phyloP scores from a whole-genome alignment of 2,888 invertebrate genomes.

The Tolmerus cingulatus region DNA sequence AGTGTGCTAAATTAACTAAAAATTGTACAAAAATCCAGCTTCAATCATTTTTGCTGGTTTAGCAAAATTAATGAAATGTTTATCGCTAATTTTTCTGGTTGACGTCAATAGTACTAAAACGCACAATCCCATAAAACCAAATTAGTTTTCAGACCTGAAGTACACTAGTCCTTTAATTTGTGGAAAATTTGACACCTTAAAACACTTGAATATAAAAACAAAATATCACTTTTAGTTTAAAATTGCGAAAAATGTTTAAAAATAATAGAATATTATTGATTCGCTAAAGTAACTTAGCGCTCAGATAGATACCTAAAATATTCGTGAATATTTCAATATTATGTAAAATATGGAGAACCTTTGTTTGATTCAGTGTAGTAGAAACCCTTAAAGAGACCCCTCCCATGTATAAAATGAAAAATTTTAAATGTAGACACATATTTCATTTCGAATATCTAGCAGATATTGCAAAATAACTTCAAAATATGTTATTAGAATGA shows the following conservation, averaged over 20 bases:
- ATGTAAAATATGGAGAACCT: conserved; percentile 18
- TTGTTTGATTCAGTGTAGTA: conserved; percentile 40
- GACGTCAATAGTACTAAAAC: not conserved
- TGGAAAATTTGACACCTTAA: not conserved
- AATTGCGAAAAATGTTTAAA: not conserved
- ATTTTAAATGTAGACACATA: not conserved
- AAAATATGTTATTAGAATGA: not conserved
- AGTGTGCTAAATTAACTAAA: not conserved
- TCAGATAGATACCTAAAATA: not conserved
- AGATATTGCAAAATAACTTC: conserved; percentile 4
- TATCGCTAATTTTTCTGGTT: not conserved
- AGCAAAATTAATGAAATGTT: not conserved
- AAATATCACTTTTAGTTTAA: not conserved
- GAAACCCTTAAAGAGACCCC: conserved; percentile 47
- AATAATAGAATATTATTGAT: not conserved
- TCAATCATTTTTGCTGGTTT: not conserved
- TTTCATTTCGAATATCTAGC: conserved; percentile 27
- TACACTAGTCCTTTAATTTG: not conserved
- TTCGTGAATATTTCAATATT: not conserved
- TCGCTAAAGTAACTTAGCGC: not conserved
- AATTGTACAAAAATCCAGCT: not conserved
- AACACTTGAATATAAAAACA: not conserved
- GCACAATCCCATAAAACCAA: not conserved
- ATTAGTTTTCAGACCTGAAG: not conserved
- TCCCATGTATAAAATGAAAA: conserved; percentile 46